Evolutionary conservation across 2,797 vertebrate species (phyloP), one percentile per base, ranked within the genome.

Genomic region (Eurystomus glaucurus): DNA sequence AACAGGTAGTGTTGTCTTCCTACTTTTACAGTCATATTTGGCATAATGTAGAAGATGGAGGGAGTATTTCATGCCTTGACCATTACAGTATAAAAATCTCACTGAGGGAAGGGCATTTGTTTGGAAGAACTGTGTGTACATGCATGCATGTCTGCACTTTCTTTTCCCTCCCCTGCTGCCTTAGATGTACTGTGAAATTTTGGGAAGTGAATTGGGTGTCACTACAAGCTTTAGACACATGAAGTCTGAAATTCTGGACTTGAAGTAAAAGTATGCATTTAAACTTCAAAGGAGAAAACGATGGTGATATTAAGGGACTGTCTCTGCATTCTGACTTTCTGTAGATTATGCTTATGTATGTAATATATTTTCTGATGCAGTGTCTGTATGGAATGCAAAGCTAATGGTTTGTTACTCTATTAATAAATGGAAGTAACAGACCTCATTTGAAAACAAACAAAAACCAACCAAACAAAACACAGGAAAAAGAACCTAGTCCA

Each of bases 1-100:
- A 97, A 92, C 97, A 95, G 98, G 98, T 98, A 97, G 88, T 23
- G 7, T 48, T 6, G 0, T 72, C 14, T 77, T 83, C 26, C 45
- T 91, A 1, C 20, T 88, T 12, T 35, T 83, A 19, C 0, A 35
- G 43, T 23, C 1, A 1, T 45, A 61, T 50, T 76, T 57, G 45
- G 6, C 9, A 14, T 77, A 57, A 55, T 37, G 8, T 41, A 39
- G 50, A 80, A 80, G 26, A 50, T 25, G 18, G 58, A 75, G 88
- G n/a, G 50, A 76, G 21, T 48, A 37, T 81, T 88, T 94, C 0
- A 1, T 77, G 10, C 31, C 62, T 91, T 58, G 46, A 54, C 50
- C 5, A 17, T 61, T 83, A 15, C 29, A 43, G 26, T 28, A 8
- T 68, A 57, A 88, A 87, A 68, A 55, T 25, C 46, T 54, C 28